A percentile compares a stretch with the other conserved stretches of the same genome.
Conservation (phyloP, 2,797 vertebrate genomes). For the Trachurus trachurus region DNA sequence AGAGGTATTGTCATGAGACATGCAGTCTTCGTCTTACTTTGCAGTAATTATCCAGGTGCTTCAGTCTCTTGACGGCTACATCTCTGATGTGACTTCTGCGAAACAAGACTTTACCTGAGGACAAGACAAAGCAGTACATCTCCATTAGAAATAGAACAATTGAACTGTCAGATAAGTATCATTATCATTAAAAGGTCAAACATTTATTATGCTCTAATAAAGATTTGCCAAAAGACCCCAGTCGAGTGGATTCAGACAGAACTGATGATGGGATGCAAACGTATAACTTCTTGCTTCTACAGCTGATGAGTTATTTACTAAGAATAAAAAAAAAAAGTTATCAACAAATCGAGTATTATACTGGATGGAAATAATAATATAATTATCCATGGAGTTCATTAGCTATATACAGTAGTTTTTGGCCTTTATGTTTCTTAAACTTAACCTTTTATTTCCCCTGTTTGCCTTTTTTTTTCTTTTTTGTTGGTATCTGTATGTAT, state of each 20-base stretch:
- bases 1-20: background rate
- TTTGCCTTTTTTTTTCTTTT: background rate
- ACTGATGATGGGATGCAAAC: background rate
- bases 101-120: slow-evolving; percentile 94
- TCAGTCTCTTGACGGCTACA: slow-evolving; percentile 93
- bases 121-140: slow-evolving; percentile 18
- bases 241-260: background rate
- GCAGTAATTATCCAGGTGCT: slow-evolving; percentile 96
- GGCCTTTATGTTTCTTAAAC: background rate
- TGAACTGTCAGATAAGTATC: too few species aligned
- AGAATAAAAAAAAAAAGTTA: background rate
- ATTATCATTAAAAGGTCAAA: background rate
- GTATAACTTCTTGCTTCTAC: too few species aligned
- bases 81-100: slow-evolving; percentile 95
- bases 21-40: slow-evolving; percentile 86
- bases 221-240: background rate
- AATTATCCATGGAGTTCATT: too few species aligned
- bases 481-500: background rate
- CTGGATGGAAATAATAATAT: too few species aligned
- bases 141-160: background rate
- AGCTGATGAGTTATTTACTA: too few species aligned
- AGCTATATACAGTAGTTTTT: too few species aligned
- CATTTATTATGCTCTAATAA: background rate
- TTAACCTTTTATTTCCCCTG: background rate
- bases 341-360: background rate